Percentiles rank a stretch among this genome's conserved stretches.
Conservation (phyloP, 1,140 invertebrate genomes). For the Drosophila santomea region DNA sequence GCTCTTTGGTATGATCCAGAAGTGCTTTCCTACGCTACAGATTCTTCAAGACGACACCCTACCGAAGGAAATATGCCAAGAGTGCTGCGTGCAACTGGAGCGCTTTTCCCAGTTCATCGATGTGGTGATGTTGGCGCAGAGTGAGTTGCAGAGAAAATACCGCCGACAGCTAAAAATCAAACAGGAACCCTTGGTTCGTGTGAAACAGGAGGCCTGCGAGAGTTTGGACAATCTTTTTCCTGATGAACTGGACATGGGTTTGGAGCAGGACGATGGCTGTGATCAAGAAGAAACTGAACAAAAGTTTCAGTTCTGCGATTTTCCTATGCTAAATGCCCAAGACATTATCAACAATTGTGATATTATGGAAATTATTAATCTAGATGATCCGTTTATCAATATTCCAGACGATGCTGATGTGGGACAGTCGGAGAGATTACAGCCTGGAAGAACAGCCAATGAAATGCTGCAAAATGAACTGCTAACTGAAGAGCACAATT, state of each 20-base stretch:
- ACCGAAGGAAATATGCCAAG: slow-evolving; percentile 72
- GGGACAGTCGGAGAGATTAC: slow-evolving; percentile 31
- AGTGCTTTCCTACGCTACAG: slow-evolving; percentile 80
- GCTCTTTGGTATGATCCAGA: slow-evolving; percentile 78
- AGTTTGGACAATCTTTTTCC: slow-evolving; percentile 70
- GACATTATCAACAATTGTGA: slow-evolving; percentile 84
- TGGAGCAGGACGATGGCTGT: slow-evolving; percentile 67
- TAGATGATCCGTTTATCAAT: slow-evolving; percentile 82
- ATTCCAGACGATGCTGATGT: slow-evolving; percentile 76
- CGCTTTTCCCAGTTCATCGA: slow-evolving; percentile 73
- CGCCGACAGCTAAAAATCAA: slow-evolving; percentile 78
- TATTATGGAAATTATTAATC: slow-evolving; percentile 83
- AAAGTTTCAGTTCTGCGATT: slow-evolving; percentile 79
- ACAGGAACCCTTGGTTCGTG: slow-evolving; percentile 75
- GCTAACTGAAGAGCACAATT: slow-evolving; percentile 79
- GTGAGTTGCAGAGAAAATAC: slow-evolving; percentile 72
- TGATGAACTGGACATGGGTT: slow-evolving; percentile 73
- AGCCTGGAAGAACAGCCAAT: slow-evolving; percentile 30
- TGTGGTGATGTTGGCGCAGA: slow-evolving; percentile 74
- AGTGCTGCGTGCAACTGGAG: slow-evolving; percentile 65
- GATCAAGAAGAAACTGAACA: slow-evolving; percentile 72
- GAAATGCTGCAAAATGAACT: slow-evolving; percentile 72
- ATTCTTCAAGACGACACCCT: slow-evolving; percentile 78
- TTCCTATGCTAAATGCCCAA: slow-evolving; percentile 76
- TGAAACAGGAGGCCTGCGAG: slow-evolving; percentile 79